A percentile compares a stretch with the other conserved stretches of the same genome.
Conservation (phyloP, 2,797 vertebrate genomes). For the Mus spretus region DNA sequence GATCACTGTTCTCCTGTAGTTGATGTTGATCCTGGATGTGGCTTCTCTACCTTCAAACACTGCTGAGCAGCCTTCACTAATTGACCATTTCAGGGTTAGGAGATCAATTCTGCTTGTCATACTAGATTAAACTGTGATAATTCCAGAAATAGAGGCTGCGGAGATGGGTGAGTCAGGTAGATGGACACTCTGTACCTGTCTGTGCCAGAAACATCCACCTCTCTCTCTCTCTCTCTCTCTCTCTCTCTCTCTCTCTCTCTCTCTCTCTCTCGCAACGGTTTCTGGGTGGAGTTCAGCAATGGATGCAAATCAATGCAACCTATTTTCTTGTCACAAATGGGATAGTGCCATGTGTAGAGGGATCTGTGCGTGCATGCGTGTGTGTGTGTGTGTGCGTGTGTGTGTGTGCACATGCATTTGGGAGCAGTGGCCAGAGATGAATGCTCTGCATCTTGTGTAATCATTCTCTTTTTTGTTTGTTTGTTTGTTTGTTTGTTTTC, state of each 20-base stretch:
- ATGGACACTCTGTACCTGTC: not conserved
- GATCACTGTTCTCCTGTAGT: not conserved
- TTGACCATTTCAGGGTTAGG: not conserved
- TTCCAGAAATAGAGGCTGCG: conserved; percentile 35
- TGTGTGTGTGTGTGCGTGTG: not conserved
- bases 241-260: not conserved
- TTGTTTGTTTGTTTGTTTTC: too few species aligned
- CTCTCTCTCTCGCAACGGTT: not conserved
- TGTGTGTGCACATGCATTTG: not conserved
- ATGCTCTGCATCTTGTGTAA: not conserved
- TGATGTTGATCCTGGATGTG: not conserved
- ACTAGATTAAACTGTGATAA: conserved; percentile 43
- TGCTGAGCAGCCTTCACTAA: conserved; percentile 8
- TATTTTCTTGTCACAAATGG: not conserved
- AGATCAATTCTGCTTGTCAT: conserved; percentile 15
- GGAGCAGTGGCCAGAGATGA: not conserved
- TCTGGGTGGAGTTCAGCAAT: not conserved
- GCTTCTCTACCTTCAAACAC: not conserved
- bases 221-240: not conserved
- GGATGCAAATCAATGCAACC: not conserved
- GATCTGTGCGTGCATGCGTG: too few species aligned
- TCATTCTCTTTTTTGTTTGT: not conserved
- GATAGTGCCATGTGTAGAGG: not conserved
- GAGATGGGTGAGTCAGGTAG: not conserved
- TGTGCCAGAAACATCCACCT: not conserved